Conservation (phyloP, 2,113 vertebrate species). For the Recurvirostra avosetta region DNA sequence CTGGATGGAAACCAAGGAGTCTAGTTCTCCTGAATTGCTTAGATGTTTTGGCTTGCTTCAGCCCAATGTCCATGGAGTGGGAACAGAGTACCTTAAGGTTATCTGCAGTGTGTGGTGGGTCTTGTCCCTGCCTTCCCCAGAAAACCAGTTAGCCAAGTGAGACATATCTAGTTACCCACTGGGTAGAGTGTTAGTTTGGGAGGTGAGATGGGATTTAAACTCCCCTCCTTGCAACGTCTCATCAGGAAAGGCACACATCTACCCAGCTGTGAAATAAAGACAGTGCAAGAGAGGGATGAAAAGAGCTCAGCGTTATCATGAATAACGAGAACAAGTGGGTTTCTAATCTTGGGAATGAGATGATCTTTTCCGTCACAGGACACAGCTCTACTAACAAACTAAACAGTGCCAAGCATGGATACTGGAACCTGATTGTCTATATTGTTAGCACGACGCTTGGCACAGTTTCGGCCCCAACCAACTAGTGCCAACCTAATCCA, state of each 20-base stretch:
- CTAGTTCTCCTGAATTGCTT: not conserved
- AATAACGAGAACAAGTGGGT: not conserved
- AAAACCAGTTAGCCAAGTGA: not conserved
- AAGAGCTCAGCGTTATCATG: not conserved
- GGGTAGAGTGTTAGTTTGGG: not conserved
- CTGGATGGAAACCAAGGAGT: not conserved
- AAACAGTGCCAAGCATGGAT: not conserved
- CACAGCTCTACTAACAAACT: not conserved
- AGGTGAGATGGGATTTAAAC: not conserved
- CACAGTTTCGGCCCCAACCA: not conserved
- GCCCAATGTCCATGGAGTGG: not conserved
- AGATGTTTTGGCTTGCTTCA: not conserved
- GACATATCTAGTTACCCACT: not conserved
- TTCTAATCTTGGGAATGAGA: slow-evolving; percentile 24
- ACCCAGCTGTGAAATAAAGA: not conserved
- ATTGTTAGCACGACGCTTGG: fast-evolving
- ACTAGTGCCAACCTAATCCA: not conserved
- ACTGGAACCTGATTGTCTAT: not conserved
- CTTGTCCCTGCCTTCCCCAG: not conserved
- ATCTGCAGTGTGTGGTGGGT: not conserved
- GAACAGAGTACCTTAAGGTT: not conserved
- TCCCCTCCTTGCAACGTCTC: not conserved
- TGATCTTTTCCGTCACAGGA: not conserved
- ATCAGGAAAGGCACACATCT: not conserved
- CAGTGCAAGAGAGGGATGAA: not conserved